phyloP scores from a whole-genome alignment of 2,113 vertebrate species.

The Oryzias melastigma region DNA sequence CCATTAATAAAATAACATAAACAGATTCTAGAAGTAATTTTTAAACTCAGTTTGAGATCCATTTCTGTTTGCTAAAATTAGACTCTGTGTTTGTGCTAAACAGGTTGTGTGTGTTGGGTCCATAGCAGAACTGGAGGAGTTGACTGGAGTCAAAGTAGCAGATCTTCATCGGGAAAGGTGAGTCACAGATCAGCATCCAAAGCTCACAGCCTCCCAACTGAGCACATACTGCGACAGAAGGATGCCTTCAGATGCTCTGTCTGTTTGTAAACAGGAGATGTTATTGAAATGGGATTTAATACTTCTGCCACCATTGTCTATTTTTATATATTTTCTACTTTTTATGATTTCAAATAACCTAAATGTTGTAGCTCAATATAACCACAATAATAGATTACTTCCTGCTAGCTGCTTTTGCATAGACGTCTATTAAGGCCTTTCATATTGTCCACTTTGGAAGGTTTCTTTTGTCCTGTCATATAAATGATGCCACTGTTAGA shows the following conservation, averaged over 20 bases:
- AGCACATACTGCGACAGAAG: background rate
- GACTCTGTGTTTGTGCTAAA: background rate
- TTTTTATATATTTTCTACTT: background rate
- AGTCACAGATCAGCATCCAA: constrained; percentile 48
- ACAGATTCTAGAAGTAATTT: background rate
- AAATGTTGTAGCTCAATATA: too few species aligned
- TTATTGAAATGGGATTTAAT: background rate
- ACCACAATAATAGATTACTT: too few species aligned
- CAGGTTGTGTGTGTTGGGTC: constrained; percentile 95
- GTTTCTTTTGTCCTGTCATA: too few species aligned
- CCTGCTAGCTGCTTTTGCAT: too few species aligned
- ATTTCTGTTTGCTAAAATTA: background rate
- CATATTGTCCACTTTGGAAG: too few species aligned
- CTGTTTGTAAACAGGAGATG: background rate
- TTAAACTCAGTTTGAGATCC: too few species aligned
- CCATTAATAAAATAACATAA: background rate
- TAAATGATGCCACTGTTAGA: too few species aligned
- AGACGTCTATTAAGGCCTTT: too few species aligned
- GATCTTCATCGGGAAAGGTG: constrained; percentile 97
- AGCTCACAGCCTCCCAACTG: background rate
- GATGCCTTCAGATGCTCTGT: background rate
- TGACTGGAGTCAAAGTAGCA: constrained; percentile 84
- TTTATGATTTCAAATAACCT: too few species aligned
- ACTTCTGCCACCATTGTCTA: background rate
- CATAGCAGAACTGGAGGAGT: constrained; percentile 86